Base-by-base conservation (phyloP, 1,140 invertebrate genomes). In the Ips nitidus region DNA sequence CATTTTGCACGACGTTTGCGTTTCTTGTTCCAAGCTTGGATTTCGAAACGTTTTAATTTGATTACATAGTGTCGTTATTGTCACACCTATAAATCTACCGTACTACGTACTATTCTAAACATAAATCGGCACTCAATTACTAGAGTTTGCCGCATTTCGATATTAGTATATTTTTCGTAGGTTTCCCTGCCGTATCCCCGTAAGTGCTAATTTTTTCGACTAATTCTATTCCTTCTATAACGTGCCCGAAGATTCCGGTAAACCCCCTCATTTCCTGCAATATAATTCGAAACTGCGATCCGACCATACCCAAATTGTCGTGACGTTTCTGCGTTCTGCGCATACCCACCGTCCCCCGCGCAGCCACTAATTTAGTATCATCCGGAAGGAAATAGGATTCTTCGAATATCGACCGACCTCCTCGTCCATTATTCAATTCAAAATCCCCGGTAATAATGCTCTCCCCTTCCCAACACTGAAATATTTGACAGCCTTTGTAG, bases 261-360 rank as follows among this genome's bases (percentile, higher is more conserved):
- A 93, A 93, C 8, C 89, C 88, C 61, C 89, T 84, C 89, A 91
- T 92, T 75, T 92, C 90, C 70, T 90, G 89, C 63, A 93, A 80
- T 71, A 93, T 90, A 66, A 93, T 88, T 53, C 91, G 88, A 81
- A 93, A 93, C 77, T 93, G 92, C 45, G 91, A 93, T 37, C 91
- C 92, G 0, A 94, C 92, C 84, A 91, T 87, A 41, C 91, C 91
- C 47, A 89, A 79, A 75, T 90, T 92, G 75, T 93, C 90, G 79
- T 91, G 90, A 2, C 90, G 85, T 76, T 91, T 91, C 74, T 93
- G 91, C 53, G 90, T 92, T 3, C 92, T 83, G 37, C 91, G 83
- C 91, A 94, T 94, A 37, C 91, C 92, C 1, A 93, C 90, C 1
- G 91, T 88, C 5, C 91, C 91, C 6, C 91, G 82, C 0, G 89